Percentiles rank a stretch among this genome's conserved stretches.
phyloP scores from a whole-genome alignment of 92 coral and sea anemone genomes.

The Epizoanthus illoricatus region DNA sequence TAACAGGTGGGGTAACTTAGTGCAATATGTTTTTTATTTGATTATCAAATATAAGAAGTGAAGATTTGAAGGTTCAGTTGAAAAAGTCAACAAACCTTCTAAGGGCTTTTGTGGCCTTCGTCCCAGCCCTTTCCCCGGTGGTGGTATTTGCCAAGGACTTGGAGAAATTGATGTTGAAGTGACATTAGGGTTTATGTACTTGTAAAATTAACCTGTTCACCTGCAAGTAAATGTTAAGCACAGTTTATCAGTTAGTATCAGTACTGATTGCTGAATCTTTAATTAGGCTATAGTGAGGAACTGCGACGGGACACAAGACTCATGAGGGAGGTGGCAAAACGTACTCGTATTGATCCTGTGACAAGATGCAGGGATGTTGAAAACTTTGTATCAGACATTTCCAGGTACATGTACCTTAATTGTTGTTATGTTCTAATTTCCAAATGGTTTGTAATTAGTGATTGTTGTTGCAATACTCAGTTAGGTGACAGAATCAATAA shows the following conservation, averaged over 20 bases:
- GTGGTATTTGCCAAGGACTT: too few species aligned
- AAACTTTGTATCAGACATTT: conserved; percentile 63
- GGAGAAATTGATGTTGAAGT: too few species aligned
- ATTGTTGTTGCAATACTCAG: background rate
- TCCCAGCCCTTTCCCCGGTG: too few species aligned
- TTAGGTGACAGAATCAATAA: too few species aligned
- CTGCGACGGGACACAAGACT: conserved; percentile 73
- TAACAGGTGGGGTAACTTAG: too few species aligned
- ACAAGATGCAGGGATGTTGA: conserved; percentile 54
- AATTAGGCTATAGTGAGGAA: conserved; percentile 78
- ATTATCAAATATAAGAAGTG: too few species aligned
- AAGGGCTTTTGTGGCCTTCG: too few species aligned
- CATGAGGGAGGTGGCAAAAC: conserved; percentile 84
- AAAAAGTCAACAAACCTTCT: too few species aligned
- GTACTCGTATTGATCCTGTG: conserved; percentile 76
- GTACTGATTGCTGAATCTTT: background rate
- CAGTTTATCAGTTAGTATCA: too few species aligned
- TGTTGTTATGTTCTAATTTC: background rate
- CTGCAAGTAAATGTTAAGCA: background rate
- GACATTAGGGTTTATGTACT: too few species aligned
- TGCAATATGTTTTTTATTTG: too few species aligned
- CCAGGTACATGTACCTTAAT: conserved; percentile 64
- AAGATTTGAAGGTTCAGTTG: too few species aligned
- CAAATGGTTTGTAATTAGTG: background rate
- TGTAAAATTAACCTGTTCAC: background rate